These are phyloP conservation scores for Archaeoteleia sp. DNA, from an alignment of 2,888 invertebrate genomes.

Conservation along the genomic window DNA sequence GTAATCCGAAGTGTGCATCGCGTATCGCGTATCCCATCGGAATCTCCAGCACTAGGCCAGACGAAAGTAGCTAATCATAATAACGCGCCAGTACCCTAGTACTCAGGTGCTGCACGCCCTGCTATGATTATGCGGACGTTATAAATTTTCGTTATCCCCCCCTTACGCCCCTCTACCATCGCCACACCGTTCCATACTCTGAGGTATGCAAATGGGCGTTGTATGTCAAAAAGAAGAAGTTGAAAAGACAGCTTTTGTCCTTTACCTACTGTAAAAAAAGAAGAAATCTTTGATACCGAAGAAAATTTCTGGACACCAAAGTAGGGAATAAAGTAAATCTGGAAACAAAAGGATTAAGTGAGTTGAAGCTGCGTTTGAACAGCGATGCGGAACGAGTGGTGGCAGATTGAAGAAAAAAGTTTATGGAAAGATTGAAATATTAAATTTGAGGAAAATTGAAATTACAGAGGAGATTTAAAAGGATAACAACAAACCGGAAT, in stretches of 20 bases:
- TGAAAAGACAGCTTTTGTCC: too few relatives aligned
- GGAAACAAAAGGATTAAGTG: too few relatives aligned
- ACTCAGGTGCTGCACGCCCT: conserved; percentile 69
- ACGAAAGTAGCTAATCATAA: conserved; percentile 74
- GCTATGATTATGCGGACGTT: conserved; percentile 66
- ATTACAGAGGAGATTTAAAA: conserved; percentile 11
- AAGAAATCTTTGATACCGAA: too few relatives aligned
- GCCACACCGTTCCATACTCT: too few relatives aligned
- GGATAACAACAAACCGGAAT: conserved; percentile 12
- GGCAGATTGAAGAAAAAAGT: background rate
- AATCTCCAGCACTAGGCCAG: conserved; percentile 69
- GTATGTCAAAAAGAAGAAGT: too few relatives aligned
- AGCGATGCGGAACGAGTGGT: too few relatives aligned
- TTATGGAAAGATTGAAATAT: conserved; percentile 1
- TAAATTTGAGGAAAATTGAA: conserved; percentile 14
- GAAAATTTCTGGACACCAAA: too few relatives aligned
- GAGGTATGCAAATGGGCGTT: too few relatives aligned
- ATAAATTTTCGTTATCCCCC: conserved; percentile 67
- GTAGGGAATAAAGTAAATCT: too few relatives aligned
- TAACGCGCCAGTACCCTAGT: conserved; percentile 68
- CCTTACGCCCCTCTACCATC: too few relatives aligned
- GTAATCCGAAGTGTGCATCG: conserved; percentile 74
- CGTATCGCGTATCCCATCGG: conserved; percentile 74
- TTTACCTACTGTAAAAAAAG: too few relatives aligned
- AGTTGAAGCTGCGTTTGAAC: too few relatives aligned